Evolutionary conservation across 2,888 invertebrate species (phyloP), one percentile per base, ranked within the genome.

Genomic region (Tillus elongatus): DNA sequence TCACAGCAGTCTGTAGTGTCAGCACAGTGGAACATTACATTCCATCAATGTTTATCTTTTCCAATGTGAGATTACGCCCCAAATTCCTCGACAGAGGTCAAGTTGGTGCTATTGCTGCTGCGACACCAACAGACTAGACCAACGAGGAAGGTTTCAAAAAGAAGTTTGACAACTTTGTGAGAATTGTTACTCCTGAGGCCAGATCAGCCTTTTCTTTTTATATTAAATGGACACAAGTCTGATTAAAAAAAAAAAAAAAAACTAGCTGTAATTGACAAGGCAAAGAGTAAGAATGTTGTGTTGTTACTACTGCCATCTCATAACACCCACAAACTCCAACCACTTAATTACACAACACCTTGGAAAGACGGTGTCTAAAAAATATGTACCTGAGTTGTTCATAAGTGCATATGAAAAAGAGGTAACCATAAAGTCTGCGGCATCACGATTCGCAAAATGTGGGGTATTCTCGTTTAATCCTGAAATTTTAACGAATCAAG

Each of bases 391-490:
- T 19, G 24, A 19, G n/a, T n/a, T 19, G 24, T 19, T 19, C n/a
- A 19, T 8, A 19, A 19, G 6, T 19, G 24, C 24, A n/a, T 19
- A 19, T n/a, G 24, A 19, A n/a, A 19, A 19, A 19, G 24, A n/a
- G n/a, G 24, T n/a, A 19, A 19, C 24, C 24, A 19, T 19, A 19
- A 19, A 19, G n/a, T 8, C 6, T n/a, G 24, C 24, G 6, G 24
- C 24, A 6, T 19, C 24, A n/a, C 6, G 24, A 19, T 19, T 19
- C n/a, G 24, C 6, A 19, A 19, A 19, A n/a, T 19, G 24, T 19
- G 24, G 24, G n/a, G n/a, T 19, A 19, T 19, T 19, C 24, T n/a
- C 24, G n/a, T 19, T 19, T n/a, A 19, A 19, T 19, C 24, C 24
- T 8, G n/a, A 19, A 19, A 19, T 19, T 19, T 19, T 19, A 6